Conservation (phyloP, 2,113 vertebrate genomes). For the Urocitellus parryii region DNA sequence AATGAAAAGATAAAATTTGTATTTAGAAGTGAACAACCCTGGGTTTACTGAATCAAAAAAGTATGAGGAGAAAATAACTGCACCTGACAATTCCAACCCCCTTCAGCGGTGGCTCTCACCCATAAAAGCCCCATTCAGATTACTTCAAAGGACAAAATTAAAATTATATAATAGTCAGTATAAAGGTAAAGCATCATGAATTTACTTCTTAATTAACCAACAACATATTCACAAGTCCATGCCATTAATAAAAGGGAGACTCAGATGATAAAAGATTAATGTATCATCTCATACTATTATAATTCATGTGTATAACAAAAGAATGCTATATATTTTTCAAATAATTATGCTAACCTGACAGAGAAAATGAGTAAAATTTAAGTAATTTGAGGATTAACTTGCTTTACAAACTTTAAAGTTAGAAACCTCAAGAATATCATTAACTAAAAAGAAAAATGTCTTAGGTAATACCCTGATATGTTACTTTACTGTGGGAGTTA, state of each 20-base stretch:
- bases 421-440: background rate
- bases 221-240: background rate
- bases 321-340: conserved; percentile 10
- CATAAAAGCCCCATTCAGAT: background rate
- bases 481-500: conserved; percentile 23
- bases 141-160: conserved; percentile 43
- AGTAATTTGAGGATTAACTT: conserved; percentile 40
- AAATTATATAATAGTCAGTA: conserved; percentile 21
- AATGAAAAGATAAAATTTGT: conserved; percentile 42
- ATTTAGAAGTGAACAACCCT: background rate
- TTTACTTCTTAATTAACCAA: conserved; percentile 53
- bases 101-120: background rate
- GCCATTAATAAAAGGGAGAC: conserved; percentile 27
- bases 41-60: background rate
- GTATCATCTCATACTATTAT: background rate
- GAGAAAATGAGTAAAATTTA: conserved; percentile 3
- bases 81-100: background rate
- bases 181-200: conserved; percentile 28
- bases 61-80: conserved; percentile 5
- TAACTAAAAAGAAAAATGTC: conserved; percentile 39
- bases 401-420: conserved; percentile 43
- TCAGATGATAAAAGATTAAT: conserved; percentile 29
- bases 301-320: background rate
- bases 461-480: background rate
- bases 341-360: conserved; percentile 2